Evolutionary conservation across 1,140 invertebrate genomes (phyloP).

Genomic region (Mizuhopecten yessoensis): DNA sequence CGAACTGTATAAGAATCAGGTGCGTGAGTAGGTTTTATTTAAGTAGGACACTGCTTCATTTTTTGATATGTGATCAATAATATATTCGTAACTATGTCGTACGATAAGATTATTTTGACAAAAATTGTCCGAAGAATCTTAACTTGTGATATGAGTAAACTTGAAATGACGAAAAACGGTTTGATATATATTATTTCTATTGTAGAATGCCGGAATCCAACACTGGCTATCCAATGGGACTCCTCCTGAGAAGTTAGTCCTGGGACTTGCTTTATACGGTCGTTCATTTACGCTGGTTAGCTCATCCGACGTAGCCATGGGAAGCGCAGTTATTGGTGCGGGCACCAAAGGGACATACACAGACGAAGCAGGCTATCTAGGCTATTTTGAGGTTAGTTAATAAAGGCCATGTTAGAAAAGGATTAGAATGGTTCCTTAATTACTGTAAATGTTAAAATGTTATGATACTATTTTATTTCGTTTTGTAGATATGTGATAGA

Average conservation of each 20-base stretch:
- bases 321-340: constrained; percentile 55
- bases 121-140: background rate
- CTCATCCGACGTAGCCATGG: constrained; percentile 40
- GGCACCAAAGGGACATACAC: constrained; percentile 86
- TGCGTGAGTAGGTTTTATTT: too few relatives aligned
- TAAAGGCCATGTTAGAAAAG: too few relatives aligned
- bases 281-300: constrained; percentile 65
- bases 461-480: background rate
- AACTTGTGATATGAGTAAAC: too few relatives aligned
- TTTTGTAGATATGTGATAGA: constrained; percentile 47
- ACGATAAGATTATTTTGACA: too few relatives aligned
- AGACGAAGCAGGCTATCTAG: constrained; percentile 62
- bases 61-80: background rate
- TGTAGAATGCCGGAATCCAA: constrained; percentile 70
- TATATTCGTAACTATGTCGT: background rate
- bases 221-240: constrained; percentile 87
- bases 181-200: background rate
- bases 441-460: too few relatives aligned
- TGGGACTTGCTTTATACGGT: constrained; percentile 91
- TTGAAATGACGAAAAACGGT: background rate
- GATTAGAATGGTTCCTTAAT: too few relatives aligned
- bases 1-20: background rate
- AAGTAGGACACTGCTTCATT: background rate
- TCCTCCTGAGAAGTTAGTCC: constrained; percentile 96
- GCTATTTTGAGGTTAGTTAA: constrained; percentile 83